Evolutionary conservation across 2,888 invertebrate genomes (phyloP).

Genomic region (Melinaea marsaeus): DNA sequence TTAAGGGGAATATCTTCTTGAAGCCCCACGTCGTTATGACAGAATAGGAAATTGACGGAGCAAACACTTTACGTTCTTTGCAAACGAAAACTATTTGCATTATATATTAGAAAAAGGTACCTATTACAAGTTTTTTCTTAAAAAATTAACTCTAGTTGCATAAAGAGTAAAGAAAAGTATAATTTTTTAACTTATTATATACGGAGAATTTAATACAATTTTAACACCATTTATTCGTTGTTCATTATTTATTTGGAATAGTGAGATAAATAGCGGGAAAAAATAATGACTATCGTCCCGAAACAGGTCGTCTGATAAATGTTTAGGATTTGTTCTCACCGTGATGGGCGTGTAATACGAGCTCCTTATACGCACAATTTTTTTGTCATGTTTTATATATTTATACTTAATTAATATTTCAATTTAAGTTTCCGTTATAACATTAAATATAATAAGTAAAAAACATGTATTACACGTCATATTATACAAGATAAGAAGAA

Average conservation of each 20-base stretch:
- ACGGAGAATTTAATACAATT: background rate
- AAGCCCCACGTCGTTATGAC: too few relatives aligned
- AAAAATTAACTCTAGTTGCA: too few relatives aligned
- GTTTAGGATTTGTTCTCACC: conserved; percentile 36
- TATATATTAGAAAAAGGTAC: too few relatives aligned
- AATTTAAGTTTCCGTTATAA: conserved; percentile 12
- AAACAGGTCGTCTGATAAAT: conserved; percentile 36
- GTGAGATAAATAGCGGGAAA: conserved; percentile 32
- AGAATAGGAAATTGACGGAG: too few relatives aligned
- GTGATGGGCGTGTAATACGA: conserved; percentile 18
- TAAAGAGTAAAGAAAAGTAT: too few relatives aligned
- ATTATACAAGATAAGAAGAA: background rate
- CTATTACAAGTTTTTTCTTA: too few relatives aligned
- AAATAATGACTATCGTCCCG: conserved; percentile 36
- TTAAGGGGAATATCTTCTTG: too few relatives aligned
- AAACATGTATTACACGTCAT: background rate
- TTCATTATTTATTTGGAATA: conserved; percentile 35
- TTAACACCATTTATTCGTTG: conserved; percentile 27
- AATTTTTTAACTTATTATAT: too few relatives aligned
- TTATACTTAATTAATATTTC: too few relatives aligned
- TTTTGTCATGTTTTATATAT: background rate
- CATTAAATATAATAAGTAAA: conserved; percentile 1
- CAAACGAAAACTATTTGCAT: too few relatives aligned
- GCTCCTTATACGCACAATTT: conserved; percentile 8
- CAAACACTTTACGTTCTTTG: too few relatives aligned